Evolutionary conservation across 2,888 invertebrate species (phyloP).

Genomic region (Cephus pygmeus): DNA sequence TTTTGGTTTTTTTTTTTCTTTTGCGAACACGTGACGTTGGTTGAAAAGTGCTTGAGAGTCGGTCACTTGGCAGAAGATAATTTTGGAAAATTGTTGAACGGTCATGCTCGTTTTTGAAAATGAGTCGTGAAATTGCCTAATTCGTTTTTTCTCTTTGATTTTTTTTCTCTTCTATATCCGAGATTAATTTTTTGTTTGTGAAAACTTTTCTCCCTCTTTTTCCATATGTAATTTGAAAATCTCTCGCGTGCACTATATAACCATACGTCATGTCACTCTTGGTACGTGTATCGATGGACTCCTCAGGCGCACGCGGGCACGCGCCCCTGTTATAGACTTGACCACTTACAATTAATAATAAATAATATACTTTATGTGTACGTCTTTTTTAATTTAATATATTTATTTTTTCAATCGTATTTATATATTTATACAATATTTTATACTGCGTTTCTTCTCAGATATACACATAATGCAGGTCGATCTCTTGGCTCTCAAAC

Average conservation of each 20-base stretch:
- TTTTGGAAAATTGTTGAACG: not conserved
- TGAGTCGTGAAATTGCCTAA: not conserved
- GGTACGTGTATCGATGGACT: not conserved
- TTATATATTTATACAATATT: slow-evolving; percentile 66
- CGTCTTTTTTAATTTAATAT: slow-evolving; percentile 64
- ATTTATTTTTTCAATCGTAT: slow-evolving; percentile 66
- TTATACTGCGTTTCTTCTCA: slow-evolving; percentile 63
- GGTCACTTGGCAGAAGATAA: not conserved
- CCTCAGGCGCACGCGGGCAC: slow-evolving; percentile 14
- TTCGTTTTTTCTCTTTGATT: not conserved
- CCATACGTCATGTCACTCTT: not conserved
- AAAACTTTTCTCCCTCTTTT: not conserved
- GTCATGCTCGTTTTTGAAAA: not conserved
- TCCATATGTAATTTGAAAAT: not conserved
- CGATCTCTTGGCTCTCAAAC: slow-evolving; percentile 64
- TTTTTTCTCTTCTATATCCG: not conserved
- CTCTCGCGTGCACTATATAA: not conserved
- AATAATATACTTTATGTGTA: slow-evolving; percentile 60
- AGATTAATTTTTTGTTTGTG: not conserved
- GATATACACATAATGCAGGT: slow-evolving; percentile 47
- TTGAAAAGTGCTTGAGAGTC: not conserved
- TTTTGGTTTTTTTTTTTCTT: slow-evolving; percentile 5
- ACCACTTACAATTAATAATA: slow-evolving; percentile 50
- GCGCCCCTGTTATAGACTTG: slow-evolving; percentile 58
- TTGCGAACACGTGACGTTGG: slow-evolving; percentile 1